Conservation (phyloP, 1,140 invertebrate genomes). For the Cherax quadricarinatus region DNA sequence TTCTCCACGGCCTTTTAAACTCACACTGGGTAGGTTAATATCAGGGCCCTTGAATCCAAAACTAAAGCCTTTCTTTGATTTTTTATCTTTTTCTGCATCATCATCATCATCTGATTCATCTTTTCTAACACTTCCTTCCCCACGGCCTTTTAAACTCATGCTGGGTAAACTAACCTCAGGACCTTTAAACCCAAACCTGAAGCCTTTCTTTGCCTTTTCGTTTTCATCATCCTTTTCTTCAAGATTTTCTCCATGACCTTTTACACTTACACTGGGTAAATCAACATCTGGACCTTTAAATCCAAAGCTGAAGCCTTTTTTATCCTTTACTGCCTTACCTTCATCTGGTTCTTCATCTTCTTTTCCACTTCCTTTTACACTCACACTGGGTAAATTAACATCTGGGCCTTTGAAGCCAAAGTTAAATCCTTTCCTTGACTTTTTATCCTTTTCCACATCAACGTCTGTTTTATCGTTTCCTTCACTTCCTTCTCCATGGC, state of each 20-base stretch:
- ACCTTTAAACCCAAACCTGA: constrained; percentile 54
- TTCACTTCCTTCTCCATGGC: background rate
- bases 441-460: background rate
- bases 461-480: background rate
- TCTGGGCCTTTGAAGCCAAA: constrained; percentile 49
- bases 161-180: constrained; percentile 47
- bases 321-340: background rate
- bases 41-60: constrained; percentile 40
- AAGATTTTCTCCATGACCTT: background rate
- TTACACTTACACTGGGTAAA: constrained; percentile 8
- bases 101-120: background rate
- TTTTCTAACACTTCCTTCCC: background rate
- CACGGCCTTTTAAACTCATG: constrained; percentile 9
- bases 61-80: constrained; percentile 34
- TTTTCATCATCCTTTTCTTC: background rate
- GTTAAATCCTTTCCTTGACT: background rate
- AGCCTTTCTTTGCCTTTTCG: constrained; percentile 22
- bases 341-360: background rate
- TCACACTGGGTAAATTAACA: constrained; percentile 13
- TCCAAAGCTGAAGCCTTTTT: constrained; percentile 20
- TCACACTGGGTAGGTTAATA: constrained; percentile 28
- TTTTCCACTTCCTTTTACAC: constrained; percentile 13
- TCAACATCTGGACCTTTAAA: constrained; percentile 43
- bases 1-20: constrained; percentile 6
- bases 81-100: background rate